Evolutionary conservation across 2,888 invertebrate species (phyloP), one percentile per base, ranked within the genome.

Genomic region (Seladonia tumulorum): DNA sequence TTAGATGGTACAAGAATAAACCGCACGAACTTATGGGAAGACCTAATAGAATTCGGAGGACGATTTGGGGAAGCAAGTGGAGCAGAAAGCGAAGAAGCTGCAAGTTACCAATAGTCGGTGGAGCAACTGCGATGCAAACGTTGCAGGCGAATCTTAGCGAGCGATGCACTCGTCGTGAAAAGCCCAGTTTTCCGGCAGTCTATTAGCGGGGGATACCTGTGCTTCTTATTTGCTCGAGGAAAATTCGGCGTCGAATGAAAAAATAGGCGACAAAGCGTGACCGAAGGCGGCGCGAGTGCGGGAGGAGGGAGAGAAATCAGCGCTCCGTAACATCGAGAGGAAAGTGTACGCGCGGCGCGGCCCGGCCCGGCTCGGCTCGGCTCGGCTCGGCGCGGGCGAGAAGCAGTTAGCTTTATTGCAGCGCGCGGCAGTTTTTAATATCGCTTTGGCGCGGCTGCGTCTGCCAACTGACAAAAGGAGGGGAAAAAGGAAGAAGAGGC

Each of bases 391-490:
- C 63, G 63, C 87, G 86, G 90, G 88, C 87, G 90, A 89, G 92
- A 91, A 92, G 91, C 92, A 92, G 93, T 93, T 93, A 93, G 92
- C 93, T 93, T 94, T 93, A 94, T 94, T 93, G 93, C 92, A 89
- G 89, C 88, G 89, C 91, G 89, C 87, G 88, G 90, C 91, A 93
- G 93, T 94, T 94, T 94, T 94, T 94, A 94, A 94, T 94, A 93
- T 94, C 93, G 92, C 92, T 93, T 93, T 93, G 91, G 91, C 91
- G 91, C 92, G 91, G 90, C 90, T 92, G 89, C 93, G 93, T 93
- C 93, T 93, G 92, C 93, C 93, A 93, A 90, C 94, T 93, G 93
- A 94, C 94, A 92, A 93, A 93, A 93, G 92, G 90, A 93, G 91
- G 89, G 90, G 68, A 90, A 93, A 92, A 90, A 73, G 22, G 73